Conservation (phyloP, 2,113 vertebrate species). For the Nothobranchius kuhntae region DNA sequence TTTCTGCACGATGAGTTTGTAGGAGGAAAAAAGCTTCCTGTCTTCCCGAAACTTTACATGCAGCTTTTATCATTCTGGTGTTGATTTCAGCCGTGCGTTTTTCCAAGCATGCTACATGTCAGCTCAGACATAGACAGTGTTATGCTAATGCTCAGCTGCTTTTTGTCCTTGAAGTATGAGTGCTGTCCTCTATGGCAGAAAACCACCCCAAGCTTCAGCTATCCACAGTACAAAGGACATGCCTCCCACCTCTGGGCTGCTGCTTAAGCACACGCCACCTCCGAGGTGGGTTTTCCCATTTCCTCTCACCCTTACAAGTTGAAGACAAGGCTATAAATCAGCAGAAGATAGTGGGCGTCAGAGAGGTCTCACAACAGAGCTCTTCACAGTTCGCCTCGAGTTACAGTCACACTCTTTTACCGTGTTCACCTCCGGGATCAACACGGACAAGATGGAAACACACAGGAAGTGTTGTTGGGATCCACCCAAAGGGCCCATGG, state of each 20-base stretch:
- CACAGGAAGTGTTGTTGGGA: constrained; percentile 21
- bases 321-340: constrained; percentile 48
- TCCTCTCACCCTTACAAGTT: constrained; percentile 49
- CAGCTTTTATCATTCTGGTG: background rate
- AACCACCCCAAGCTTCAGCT: constrained; percentile 18
- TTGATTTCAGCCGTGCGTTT: background rate
- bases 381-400: constrained; percentile 33
- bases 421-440: constrained; percentile 50
- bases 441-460: constrained; percentile 37
- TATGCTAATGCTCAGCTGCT: constrained; percentile 50
- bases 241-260: constrained; percentile 11
- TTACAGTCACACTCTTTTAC: constrained; percentile 42
- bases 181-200: constrained; percentile 28
- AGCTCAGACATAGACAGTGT: constrained; percentile 36
- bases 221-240: constrained; percentile 32
- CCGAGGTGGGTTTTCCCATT: constrained; percentile 49
- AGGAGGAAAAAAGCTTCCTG: too few relatives aligned
- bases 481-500: background rate
- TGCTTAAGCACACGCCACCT: constrained; percentile 29
- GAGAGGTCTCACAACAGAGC: constrained; percentile 33
- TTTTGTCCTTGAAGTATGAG: constrained; percentile 43
- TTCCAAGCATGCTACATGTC: constrained; percentile 19
- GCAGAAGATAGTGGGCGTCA: constrained; percentile 33
- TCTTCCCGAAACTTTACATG: too few relatives aligned
- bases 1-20: too few relatives aligned